A percentile compares a stretch with the other conserved stretches of the same genome.
These are phyloP conservation scores for Phymanthus crucifer DNA, from an alignment of 92 coral and sea anemone species.

Conservation along the genomic window DNA sequence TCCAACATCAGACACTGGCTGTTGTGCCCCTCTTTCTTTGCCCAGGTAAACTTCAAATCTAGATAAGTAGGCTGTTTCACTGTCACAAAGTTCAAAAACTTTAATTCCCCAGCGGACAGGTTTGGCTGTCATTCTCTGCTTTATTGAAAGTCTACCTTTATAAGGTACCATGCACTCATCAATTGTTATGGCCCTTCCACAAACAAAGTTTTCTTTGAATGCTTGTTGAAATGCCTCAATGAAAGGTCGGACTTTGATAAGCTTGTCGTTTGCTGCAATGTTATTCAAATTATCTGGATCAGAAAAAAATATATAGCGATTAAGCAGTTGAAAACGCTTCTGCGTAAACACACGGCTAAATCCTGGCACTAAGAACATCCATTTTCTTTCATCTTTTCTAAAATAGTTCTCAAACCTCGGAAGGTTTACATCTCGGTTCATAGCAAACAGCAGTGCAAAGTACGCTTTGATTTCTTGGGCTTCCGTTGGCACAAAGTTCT, in stretches of 20 bases:
- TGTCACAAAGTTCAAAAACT: conserved; percentile 32
- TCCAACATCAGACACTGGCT: conserved; percentile 32
- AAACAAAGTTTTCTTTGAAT: conserved; percentile 21
- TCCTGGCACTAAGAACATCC: conserved; percentile 45
- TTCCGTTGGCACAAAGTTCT: conserved; percentile 26
- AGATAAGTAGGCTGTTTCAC: conserved; percentile 28
- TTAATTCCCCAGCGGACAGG: conserved; percentile 60
- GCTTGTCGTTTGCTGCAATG: conserved; percentile 13
- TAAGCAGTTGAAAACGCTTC: conserved; percentile 38
- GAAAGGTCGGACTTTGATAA: conserved; percentile 31
- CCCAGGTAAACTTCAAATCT: conserved; percentile 46
- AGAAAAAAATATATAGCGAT: conserved; percentile 48
- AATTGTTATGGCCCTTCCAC: conserved; percentile 32
- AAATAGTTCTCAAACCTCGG: conserved; percentile 35
- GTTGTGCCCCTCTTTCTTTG: conserved; percentile 35
- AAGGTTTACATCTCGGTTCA: conserved; percentile 23
- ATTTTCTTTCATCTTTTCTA: conserved; percentile 36
- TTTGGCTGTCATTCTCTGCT: conserved; percentile 35
- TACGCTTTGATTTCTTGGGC: conserved; percentile 37
- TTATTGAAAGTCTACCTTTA: conserved; percentile 42
- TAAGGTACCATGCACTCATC: conserved; percentile 55
- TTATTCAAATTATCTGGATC: conserved; percentile 22
- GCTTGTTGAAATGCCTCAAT: conserved; percentile 16
- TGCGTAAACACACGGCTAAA: conserved; percentile 38
- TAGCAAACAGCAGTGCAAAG: conserved; percentile 36